Evolutionary conservation across 2,888 invertebrate species (phyloP).

Genomic region (Parascotia fuliginaria): DNA sequence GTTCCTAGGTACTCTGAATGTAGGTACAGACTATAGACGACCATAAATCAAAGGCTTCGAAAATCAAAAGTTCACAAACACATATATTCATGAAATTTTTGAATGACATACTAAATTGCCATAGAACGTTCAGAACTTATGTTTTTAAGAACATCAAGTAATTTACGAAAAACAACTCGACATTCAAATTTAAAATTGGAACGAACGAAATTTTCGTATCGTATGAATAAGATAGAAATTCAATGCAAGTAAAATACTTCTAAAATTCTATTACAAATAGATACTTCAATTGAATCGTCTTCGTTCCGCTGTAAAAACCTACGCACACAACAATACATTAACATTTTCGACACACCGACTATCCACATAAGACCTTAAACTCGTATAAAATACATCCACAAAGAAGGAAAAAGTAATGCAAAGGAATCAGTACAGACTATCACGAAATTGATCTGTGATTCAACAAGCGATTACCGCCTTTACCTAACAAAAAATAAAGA

Average conservation of each 20-base stretch:
- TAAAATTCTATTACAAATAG: conserved; percentile 36
- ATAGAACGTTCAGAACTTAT: too few relatives aligned
- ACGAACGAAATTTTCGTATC: not conserved
- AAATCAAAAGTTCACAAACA: too few relatives aligned
- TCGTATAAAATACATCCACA: conserved; percentile 83
- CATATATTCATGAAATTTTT: too few relatives aligned
- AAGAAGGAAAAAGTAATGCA: conserved; percentile 84
- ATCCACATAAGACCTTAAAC: conserved; percentile 82
- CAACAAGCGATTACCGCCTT: conserved; percentile 48
- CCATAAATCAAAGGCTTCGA: too few relatives aligned
- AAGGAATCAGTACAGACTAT: conserved; percentile 84
- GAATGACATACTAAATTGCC: too few relatives aligned
- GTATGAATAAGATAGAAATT: conserved; percentile 12
- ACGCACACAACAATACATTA: conserved; percentile 46
- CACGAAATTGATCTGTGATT: conserved; percentile 78
- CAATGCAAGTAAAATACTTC: conserved; percentile 19
- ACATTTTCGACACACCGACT: conserved; percentile 52
- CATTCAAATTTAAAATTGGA: conserved; percentile 2
- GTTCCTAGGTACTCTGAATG: too few relatives aligned
- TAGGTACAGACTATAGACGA: too few relatives aligned
- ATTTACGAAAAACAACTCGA: conserved; percentile 6
- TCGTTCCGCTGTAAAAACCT: conserved; percentile 18
- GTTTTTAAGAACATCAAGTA: too few relatives aligned
- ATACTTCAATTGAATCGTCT: conserved; percentile 35
- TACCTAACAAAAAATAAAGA: conserved; percentile 34